These are phyloP conservation scores for Myripristis murdjan DNA, from an alignment of 2,797 vertebrate genomes.

Conservation along the genomic window DNA sequence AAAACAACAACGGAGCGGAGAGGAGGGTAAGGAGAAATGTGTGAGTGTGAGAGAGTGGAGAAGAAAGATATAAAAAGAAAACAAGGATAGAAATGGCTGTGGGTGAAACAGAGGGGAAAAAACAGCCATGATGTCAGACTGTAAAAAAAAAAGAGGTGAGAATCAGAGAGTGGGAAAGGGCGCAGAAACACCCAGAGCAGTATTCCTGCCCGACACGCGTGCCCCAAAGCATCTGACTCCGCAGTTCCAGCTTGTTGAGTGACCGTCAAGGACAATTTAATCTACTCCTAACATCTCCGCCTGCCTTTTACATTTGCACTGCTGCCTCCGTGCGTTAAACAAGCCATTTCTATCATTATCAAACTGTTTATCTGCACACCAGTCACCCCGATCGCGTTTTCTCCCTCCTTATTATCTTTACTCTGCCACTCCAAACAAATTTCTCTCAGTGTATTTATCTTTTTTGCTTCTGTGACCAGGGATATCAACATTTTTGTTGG, in stretches of 20 bases:
- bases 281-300: constrained; percentile 39
- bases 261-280: constrained; percentile 67
- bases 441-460: constrained; percentile 48
- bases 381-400: constrained; percentile 41
- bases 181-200: neutral
- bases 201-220: neutral
- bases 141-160: neutral
- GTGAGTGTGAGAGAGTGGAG: constrained; percentile 54
- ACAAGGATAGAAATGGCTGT: constrained; percentile 31
- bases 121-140: too few relatives aligned
- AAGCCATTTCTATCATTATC: constrained; percentile 42
- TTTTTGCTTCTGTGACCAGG: constrained; percentile 40
- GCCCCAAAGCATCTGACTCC: constrained; percentile 13
- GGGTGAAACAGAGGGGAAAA: constrained; percentile 17
- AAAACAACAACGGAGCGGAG: neutral
- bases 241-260: constrained; percentile 44
- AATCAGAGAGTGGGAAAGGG: constrained; percentile 10
- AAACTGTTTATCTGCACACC: constrained; percentile 39
- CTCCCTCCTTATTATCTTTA: constrained; percentile 42
- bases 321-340: constrained; percentile 34
- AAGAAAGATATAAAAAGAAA: constrained; percentile 52
- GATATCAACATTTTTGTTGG: constrained; percentile 50
- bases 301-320: neutral
- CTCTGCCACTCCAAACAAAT: constrained; percentile 49
- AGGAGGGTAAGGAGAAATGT: neutral